phyloP scores from a whole-genome alignment of 2,888 invertebrate genomes.

The Erebia epiphron region DNA sequence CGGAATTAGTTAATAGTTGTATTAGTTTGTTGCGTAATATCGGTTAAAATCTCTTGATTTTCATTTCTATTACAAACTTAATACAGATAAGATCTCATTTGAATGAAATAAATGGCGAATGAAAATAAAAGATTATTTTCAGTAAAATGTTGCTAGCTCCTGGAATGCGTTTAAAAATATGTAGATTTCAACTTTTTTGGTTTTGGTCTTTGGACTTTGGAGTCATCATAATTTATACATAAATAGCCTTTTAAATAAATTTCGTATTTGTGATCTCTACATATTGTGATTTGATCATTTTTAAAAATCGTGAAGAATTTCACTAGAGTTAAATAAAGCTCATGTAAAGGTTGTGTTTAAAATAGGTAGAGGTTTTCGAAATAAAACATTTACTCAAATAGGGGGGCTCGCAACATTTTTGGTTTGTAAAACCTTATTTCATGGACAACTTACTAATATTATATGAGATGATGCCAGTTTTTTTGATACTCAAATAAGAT shows the following conservation, averaged over 20 bases:
- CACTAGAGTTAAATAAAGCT: conserved; percentile 45
- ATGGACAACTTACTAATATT: conserved; percentile 17
- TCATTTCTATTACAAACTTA: not conserved
- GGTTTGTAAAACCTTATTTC: conserved; percentile 31
- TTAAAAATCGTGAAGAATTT: not conserved
- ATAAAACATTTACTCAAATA: conserved; percentile 23
- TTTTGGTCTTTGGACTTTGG: too few relatives aligned
- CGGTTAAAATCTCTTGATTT: not conserved
- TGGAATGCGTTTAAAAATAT: not conserved
- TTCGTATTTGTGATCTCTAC: too few relatives aligned
- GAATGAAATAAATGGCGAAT: too few relatives aligned
- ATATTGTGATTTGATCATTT: too few relatives aligned
- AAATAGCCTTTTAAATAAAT: too few relatives aligned
- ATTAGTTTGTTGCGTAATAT: not conserved
- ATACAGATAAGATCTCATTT: conserved; percentile 69
- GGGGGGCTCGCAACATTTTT: conserved; percentile 72
- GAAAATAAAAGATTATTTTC: conserved; percentile 44
- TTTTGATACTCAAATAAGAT: conserved; percentile 21
- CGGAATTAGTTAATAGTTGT: conserved; percentile 3
- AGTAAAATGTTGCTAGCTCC: conserved; percentile 72
- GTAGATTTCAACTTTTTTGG: not conserved
- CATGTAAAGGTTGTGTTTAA: conserved; percentile 74
- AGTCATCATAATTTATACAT: too few relatives aligned
- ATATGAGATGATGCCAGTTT: conserved; percentile 28
- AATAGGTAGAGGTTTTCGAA: conserved; percentile 58